A percentile compares a stretch with the other conserved stretches of the same genome.
phyloP scores from a whole-genome alignment of 1,140 invertebrate genomes.

The Papilio polyxenes region DNA sequence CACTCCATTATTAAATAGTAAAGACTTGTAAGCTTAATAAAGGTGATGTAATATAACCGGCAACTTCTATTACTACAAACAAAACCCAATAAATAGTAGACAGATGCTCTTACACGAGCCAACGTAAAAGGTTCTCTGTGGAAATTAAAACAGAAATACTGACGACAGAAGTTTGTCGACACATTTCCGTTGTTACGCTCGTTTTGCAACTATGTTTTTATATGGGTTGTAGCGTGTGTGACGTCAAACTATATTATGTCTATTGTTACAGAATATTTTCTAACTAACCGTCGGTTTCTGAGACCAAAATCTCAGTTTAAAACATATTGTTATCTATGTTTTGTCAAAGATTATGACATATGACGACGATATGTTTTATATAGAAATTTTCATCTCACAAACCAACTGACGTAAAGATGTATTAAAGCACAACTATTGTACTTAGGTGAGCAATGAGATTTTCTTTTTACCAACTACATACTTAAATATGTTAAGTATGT shows the following conservation, averaged over 20 bases:
- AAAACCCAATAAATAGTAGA: conserved; percentile 17
- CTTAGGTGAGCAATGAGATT: too few relatives aligned
- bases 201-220: conserved; percentile 16
- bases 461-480: too few relatives aligned
- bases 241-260: background rate
- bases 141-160: conserved; percentile 23
- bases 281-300: too few relatives aligned
- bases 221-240: conserved; percentile 4
- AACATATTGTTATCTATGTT: too few relatives aligned
- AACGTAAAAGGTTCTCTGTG: conserved; percentile 22
- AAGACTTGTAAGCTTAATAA: background rate
- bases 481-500: too few relatives aligned
- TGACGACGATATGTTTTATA: too few relatives aligned
- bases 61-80: background rate
- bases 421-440: too few relatives aligned
- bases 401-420: too few relatives aligned
- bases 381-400: too few relatives aligned
- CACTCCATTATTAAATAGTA: background rate
- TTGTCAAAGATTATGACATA: too few relatives aligned
- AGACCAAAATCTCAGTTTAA: too few relatives aligned
- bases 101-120: conserved; percentile 16
- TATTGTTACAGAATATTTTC: background rate
- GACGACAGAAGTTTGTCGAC: conserved; percentile 14
- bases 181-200: conserved; percentile 26
- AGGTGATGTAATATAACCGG: background rate